phyloP scores from a whole-genome alignment of 2,888 invertebrate species.

The Drosophila subsilvestris region DNA sequence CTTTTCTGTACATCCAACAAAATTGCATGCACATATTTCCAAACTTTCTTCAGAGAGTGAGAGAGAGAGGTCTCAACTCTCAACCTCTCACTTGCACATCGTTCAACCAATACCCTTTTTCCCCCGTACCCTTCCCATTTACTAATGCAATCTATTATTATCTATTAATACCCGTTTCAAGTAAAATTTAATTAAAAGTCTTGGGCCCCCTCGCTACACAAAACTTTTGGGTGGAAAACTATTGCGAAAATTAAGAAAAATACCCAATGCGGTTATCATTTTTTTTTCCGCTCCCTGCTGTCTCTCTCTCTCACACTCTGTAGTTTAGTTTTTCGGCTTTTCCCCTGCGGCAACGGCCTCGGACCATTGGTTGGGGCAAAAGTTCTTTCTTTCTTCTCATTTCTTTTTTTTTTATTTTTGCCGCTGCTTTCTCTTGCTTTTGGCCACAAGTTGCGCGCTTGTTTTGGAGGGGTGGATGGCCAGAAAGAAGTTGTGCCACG shows the following conservation, averaged over 20 bases:
- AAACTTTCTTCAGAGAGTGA: background rate
- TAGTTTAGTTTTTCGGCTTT: slow-evolving; percentile 43
- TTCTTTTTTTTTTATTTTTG: slow-evolving; percentile 23
- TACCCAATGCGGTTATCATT: slow-evolving; percentile 68
- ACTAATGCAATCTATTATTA: slow-evolving; percentile 29
- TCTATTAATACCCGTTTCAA: slow-evolving; percentile 38
- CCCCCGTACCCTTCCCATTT: background rate
- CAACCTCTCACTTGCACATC: background rate
- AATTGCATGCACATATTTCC: background rate
- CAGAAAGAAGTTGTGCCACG: slow-evolving; percentile 56
- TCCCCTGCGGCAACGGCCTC: slow-evolving; percentile 11
- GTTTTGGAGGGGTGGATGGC: slow-evolving; percentile 32
- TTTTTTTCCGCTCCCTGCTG: slow-evolving; percentile 31
- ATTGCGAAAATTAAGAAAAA: slow-evolving; percentile 71
- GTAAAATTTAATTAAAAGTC: slow-evolving; percentile 56
- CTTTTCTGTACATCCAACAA: background rate
- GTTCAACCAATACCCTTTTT: background rate
- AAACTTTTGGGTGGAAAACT: slow-evolving; percentile 49
- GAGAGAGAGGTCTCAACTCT: background rate
- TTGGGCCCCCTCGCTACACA: slow-evolving; percentile 27
- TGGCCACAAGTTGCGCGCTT: slow-evolving; percentile 50
- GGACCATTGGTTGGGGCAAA: slow-evolving; percentile 35
- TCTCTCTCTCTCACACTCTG: slow-evolving; percentile 6
- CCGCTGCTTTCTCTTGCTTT: background rate
- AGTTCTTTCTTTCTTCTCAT: slow-evolving; percentile 39